Percentiles rank a stretch among this genome's conserved stretches.
Evolutionary conservation across 2,888 invertebrate species (phyloP).

Genomic region (Pseudanteris insignis): DNA sequence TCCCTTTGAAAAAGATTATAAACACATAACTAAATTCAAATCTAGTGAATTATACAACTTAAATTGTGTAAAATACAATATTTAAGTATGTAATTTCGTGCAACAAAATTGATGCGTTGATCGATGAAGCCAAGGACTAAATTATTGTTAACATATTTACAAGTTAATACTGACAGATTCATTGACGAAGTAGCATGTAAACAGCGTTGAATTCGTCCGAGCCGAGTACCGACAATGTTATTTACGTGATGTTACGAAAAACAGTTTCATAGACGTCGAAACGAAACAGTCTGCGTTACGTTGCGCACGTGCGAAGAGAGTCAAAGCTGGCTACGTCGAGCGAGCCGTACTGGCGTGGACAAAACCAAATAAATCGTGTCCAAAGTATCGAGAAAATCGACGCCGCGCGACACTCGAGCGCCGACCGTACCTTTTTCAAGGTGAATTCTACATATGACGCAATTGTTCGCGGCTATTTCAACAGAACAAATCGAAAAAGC

Average conservation of each 20-base stretch:
- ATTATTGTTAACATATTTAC: no score
- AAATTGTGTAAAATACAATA: no score
- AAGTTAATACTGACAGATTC: slow-evolving; percentile 18
- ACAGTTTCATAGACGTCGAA: slow-evolving; percentile 6
- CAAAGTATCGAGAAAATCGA: slow-evolving; percentile 9
- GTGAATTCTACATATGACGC: slow-evolving; percentile 28
- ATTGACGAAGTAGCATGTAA: slow-evolving; percentile 34
- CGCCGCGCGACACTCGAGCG: no score
- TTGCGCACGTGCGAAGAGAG: slow-evolving; percentile 10
- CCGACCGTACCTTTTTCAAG: slow-evolving; percentile 14
- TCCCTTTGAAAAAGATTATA: no score
- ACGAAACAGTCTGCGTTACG: slow-evolving; percentile 1
- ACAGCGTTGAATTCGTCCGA: slow-evolving; percentile 16
- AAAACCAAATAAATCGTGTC: slow-evolving; percentile 14
- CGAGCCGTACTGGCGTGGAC: not conserved
- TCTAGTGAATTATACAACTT: no score
- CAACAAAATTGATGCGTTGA: no score
- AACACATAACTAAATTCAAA: no score
- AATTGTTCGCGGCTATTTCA: slow-evolving; percentile 13
- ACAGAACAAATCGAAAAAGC: slow-evolving; percentile 6
- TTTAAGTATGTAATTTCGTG: no score
- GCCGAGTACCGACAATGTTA: slow-evolving; percentile 1
- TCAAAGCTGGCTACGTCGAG: slow-evolving; percentile 4
- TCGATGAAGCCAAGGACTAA: no score
- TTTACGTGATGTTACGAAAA: slow-evolving; percentile 18